Conservation (phyloP, 1,140 invertebrate species). For the Drosophila melanogaster region DNA sequence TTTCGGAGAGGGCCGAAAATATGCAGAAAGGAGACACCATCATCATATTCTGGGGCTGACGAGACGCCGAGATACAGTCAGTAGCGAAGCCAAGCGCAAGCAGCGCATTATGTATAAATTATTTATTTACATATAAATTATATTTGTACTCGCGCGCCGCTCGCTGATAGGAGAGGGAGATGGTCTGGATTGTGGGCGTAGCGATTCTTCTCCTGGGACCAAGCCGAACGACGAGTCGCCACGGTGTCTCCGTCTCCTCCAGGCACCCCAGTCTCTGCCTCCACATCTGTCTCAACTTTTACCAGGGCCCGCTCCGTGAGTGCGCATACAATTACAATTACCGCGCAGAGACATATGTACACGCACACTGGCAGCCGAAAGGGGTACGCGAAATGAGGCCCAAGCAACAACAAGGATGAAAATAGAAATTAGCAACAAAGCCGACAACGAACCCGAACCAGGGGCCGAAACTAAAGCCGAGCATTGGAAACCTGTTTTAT, state of each 20-base stretch:
- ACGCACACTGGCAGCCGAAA: conserved; percentile 13
- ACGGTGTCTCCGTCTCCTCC: conserved; percentile 58
- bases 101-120: conserved; percentile 76
- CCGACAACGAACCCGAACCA: conserved; percentile 9
- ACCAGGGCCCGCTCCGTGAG: conserved; percentile 4
- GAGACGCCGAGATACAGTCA: conserved; percentile 16
- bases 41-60: conserved; percentile 17
- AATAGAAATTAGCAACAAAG: conserved; percentile 31
- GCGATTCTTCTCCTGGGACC: conserved; percentile 8
- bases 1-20: conserved; percentile 25
- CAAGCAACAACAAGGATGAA: conserved; percentile 3
- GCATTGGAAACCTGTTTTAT: conserved; percentile 17
- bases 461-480: background rate
- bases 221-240: conserved; percentile 40
- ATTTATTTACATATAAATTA: conserved; percentile 82
- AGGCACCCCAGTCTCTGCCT: conserved; percentile 3
- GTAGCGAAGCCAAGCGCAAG: conserved; percentile 39
- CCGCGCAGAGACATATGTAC: conserved; percentile 4
- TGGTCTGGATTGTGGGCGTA: conserved; percentile 23
- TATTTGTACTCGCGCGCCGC: conserved; percentile 54
- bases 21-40: conserved; percentile 39
- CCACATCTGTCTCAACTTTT: background rate
- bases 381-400: conserved; percentile 5
- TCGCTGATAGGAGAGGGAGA: conserved; percentile 3
- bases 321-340: conserved; percentile 34